phyloP scores from a whole-genome alignment of 2,888 invertebrate species.

The Rhodophaea formosa region DNA sequence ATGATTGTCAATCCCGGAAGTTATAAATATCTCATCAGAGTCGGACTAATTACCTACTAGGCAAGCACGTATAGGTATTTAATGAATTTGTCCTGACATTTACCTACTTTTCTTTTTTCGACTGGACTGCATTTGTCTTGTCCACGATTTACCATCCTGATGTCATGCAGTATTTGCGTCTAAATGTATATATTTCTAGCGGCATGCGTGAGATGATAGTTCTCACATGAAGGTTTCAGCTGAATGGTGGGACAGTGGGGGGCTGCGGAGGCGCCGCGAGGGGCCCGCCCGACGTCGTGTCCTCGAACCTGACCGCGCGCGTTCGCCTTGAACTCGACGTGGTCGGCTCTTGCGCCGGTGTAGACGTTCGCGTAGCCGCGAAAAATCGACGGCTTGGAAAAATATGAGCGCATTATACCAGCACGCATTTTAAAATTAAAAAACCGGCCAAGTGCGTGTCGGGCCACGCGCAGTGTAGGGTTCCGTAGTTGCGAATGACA shows the following conservation, averaged over 20 bases:
- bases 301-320: slow-evolving; percentile 81
- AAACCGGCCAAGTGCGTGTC: too few relatives aligned
- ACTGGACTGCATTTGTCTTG: neutral
- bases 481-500: too few relatives aligned
- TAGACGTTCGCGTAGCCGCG: slow-evolving; percentile 50
- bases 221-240: slow-evolving; percentile 24
- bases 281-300: slow-evolving; percentile 60
- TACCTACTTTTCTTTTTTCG: too few relatives aligned
- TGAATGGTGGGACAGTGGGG: slow-evolving; percentile 31
- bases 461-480: too few relatives aligned
- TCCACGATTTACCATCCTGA: neutral
- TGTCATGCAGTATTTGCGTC: neutral
- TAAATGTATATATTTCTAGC: neutral
- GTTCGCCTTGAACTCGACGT: slow-evolving; percentile 76
- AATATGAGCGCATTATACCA: slow-evolving; percentile 21
- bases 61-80: too few relatives aligned
- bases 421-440: slow-evolving; percentile 16
- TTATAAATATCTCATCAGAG: too few relatives aligned
- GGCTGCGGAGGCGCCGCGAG: slow-evolving; percentile 63
- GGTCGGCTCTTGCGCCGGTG: slow-evolving; percentile 60
- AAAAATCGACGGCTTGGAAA: slow-evolving; percentile 56
- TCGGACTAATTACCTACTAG: too few relatives aligned
- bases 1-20: neutral
- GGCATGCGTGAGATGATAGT: slow-evolving; percentile 8
- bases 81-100: too few relatives aligned